A percentile compares a stretch with the other conserved stretches of the same genome.
phyloP scores from a whole-genome alignment of 2,113 vertebrate species.

The Xiphias gladius region DNA sequence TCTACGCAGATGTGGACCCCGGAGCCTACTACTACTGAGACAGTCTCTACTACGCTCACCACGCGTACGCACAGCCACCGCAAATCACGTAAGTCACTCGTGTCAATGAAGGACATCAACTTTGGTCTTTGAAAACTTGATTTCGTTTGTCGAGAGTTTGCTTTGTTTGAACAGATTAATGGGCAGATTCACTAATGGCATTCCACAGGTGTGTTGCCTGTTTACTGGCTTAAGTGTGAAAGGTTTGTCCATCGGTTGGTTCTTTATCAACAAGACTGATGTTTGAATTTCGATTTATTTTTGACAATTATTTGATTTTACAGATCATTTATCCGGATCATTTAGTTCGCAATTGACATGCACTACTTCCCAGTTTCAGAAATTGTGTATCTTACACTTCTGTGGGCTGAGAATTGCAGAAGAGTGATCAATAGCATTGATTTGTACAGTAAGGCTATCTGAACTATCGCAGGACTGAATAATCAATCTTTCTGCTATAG shows the following conservation, averaged over 20 bases:
- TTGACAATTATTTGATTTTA: not conserved
- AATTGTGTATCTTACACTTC: not conserved
- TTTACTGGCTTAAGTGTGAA: not conserved
- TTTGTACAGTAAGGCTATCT: not conserved
- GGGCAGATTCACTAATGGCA: no score
- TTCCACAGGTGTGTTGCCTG: not conserved
- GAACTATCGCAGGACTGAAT: conserved; percentile 20
- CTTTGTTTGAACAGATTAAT: not conserved
- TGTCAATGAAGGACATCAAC: accelerated
- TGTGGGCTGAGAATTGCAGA: conserved; percentile 1
- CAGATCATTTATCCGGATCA: not conserved
- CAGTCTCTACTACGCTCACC: conserved; percentile 68
- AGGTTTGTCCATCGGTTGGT: not conserved
- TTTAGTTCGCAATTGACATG: not conserved
- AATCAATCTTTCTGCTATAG: conserved; percentile 22
- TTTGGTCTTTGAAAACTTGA: not conserved
- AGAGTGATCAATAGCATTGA: conserved; percentile 39
- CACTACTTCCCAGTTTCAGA: not conserved
- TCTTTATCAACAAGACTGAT: not conserved
- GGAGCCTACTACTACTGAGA: conserved; percentile 78
- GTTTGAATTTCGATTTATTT: not conserved
- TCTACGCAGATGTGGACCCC: conserved; percentile 83
- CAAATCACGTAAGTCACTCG: conserved; percentile 85
- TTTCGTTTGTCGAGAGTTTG: not conserved
- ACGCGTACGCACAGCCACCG: conserved; percentile 74